Conservation (phyloP, 2,797 vertebrate genomes). For the Neostethus bicornis region DNA sequence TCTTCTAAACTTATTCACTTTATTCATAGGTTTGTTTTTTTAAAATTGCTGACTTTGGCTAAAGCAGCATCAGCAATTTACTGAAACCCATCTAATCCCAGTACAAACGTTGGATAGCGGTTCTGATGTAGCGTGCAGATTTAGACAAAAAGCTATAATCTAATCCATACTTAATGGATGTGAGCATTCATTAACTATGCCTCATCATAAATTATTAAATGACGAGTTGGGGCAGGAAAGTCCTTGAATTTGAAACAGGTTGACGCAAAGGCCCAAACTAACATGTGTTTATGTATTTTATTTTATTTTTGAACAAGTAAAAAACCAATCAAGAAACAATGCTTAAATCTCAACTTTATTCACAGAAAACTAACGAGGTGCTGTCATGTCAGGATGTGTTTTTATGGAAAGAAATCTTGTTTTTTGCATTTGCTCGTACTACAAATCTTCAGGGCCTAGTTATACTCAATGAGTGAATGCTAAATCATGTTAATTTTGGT, state of each 20-base stretch:
- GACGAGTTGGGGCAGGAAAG: constrained; percentile 21
- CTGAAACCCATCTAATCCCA: constrained; percentile 35
- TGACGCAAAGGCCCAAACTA: constrained; percentile 5
- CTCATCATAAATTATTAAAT: constrained; percentile 49
- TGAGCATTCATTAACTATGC: constrained; percentile 46
- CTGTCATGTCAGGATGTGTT: too few species aligned
- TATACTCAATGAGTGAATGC: too few species aligned
- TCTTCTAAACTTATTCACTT: background rate
- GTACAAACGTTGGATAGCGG: constrained; percentile 11
- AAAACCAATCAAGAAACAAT: too few species aligned
- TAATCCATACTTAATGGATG: constrained; percentile 47
- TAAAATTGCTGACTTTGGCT: constrained; percentile 21
- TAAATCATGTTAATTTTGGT: too few species aligned
- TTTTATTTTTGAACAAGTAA: too few species aligned
- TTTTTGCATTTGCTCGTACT: too few species aligned
- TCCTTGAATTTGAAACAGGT: constrained; percentile 45
- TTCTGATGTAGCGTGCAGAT: constrained; percentile 12
- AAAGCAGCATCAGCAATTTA: constrained; percentile 53
- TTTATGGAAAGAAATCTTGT: too few species aligned
- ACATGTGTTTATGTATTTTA: constrained; percentile 17
- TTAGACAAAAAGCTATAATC: constrained; percentile 51
- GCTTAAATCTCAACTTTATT: background rate
- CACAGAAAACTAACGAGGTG: too few species aligned
- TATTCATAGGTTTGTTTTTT: background rate
- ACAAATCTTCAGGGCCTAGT: too few species aligned